Evolutionary conservation across 2,113 vertebrate genomes (phyloP).

Genomic region (western clawed frog (Xenopus tropicalis)): UCB_Xtro_10.0 CM004449.2:130187501-130188000

Average conservation of each 20-base stretch:
- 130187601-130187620: too few relatives aligned
- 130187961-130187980: conserved; percentile 96
- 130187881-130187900: too few relatives aligned
- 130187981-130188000: conserved; percentile 95
- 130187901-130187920: conserved; percentile 79
- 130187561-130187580: too few relatives aligned
- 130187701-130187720: conserved; percentile 87
- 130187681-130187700: conserved; percentile 92
- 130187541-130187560: too few relatives aligned
- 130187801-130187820: conserved; percentile 94
- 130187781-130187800: conserved; percentile 95
- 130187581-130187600: too few relatives aligned
- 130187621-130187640: conserved; percentile 80
- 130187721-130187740: conserved; percentile 87
- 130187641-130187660: conserved; percentile 97
- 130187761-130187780: conserved; percentile 86
- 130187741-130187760: conserved; percentile 89
- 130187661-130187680: conserved; percentile 98
- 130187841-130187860: too few relatives aligned
- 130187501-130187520: too few relatives aligned
- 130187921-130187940: conserved; percentile 92
- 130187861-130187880: too few relatives aligned
- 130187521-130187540: too few relatives aligned
- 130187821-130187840: conserved; percentile 71
- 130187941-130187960: conserved; percentile 96